These are phyloP conservation scores for Parelbella ahira DNA, from an alignment of 2,888 invertebrate genomes.

Conservation along the genomic window DNA sequence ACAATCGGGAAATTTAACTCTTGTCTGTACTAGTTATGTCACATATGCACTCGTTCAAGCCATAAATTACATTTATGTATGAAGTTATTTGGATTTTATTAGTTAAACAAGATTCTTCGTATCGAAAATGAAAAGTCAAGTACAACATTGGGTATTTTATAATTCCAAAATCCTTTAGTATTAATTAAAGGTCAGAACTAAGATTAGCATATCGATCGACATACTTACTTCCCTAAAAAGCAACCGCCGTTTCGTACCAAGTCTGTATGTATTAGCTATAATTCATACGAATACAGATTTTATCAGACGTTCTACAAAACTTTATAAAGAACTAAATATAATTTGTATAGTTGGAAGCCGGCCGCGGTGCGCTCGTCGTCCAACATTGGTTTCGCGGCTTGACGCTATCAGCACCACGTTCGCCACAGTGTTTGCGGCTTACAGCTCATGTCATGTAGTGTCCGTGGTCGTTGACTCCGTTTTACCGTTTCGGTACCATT, in stretches of 20 bases:
- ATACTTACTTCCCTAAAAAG: slow-evolving; percentile 10
- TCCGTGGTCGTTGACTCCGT: slow-evolving; percentile 59
- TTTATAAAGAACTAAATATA: slow-evolving; percentile 3
- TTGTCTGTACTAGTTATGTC: slow-evolving; percentile 7
- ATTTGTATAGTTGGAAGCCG: slow-evolving; percentile 5
- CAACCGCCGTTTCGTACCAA: slow-evolving; percentile 1
- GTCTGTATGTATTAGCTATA: background rate
- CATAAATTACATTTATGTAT: too few relatives aligned
- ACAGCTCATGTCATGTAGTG: slow-evolving; percentile 44
- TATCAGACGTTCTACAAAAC: background rate
- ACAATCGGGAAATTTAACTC: slow-evolving; percentile 51
- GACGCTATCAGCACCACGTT: slow-evolving; percentile 44
- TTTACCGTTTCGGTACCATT: slow-evolving; percentile 50
- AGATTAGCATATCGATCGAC: slow-evolving; percentile 14
- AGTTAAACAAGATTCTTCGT: too few relatives aligned
- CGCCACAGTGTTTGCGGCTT: slow-evolving; percentile 54
- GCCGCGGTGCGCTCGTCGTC: slow-evolving; percentile 36
- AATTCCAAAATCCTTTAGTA: slow-evolving; percentile 6
- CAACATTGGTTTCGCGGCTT: slow-evolving; percentile 45
- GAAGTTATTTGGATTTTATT: too few relatives aligned
- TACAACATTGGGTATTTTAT: background rate
- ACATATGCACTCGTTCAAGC: too few relatives aligned
- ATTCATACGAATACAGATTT: slow-evolving; percentile 1
- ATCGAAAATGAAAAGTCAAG: too few relatives aligned
- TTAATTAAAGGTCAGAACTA: background rate